Evolutionary conservation across 2,888 invertebrate genomes (phyloP).

Genomic region (Antheraea assamensis): DNA sequence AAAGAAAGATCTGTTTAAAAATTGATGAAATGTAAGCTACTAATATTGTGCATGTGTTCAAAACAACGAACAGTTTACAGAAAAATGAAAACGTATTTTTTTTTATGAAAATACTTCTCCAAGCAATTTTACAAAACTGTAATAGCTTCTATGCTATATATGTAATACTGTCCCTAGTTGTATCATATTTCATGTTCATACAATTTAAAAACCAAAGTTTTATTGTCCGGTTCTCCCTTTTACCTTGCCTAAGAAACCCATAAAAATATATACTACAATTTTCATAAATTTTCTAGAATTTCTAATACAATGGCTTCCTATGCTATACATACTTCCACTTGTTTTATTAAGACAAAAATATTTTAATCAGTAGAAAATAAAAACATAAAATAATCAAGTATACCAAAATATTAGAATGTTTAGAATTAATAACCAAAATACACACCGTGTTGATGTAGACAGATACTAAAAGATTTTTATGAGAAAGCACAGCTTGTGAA

Average conservation of each 20-base stretch:
- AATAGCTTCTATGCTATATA: too few species aligned
- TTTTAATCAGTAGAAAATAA: neutral
- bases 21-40: too few species aligned
- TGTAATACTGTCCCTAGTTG: too few species aligned
- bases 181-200: too few species aligned
- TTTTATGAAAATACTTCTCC: too few species aligned
- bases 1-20: too few species aligned
- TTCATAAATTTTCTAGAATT: neutral
- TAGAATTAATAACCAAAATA: neutral
- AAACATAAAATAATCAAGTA: neutral
- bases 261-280: too few species aligned
- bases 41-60: too few species aligned
- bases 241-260: neutral
- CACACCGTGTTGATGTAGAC: constrained; percentile 4
- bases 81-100: too few species aligned
- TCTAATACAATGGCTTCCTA: neutral
- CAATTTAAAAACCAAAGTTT: neutral
- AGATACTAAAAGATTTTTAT: constrained; percentile 4
- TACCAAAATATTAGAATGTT: constrained; percentile 1
- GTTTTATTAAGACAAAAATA: constrained; percentile 9
- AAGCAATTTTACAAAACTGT: too few species aligned
- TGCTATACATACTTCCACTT: neutral
- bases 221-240: neutral
- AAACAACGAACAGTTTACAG: too few species aligned
- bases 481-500: constrained; percentile 8